A percentile compares a stretch with the other conserved stretches of the same genome.
phyloP scores from a whole-genome alignment of 2,888 invertebrate genomes.

The Cactoblastis cactorum region DNA sequence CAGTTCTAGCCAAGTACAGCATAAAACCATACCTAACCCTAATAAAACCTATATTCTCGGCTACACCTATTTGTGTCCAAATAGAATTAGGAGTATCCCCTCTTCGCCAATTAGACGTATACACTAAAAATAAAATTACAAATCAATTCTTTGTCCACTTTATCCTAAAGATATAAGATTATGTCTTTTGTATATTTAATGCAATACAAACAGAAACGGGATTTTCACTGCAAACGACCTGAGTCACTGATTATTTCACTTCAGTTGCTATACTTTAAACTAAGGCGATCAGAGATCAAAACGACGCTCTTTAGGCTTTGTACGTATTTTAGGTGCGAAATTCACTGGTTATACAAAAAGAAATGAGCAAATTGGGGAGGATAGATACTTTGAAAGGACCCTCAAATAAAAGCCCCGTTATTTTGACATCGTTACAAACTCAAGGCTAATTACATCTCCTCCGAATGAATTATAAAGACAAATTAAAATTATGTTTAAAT shows the following conservation, averaged over 20 bases:
- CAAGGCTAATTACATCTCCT: slow-evolving; percentile 9
- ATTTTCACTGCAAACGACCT: slow-evolving; percentile 37
- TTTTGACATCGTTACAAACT: slow-evolving; percentile 10
- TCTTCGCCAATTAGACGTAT: no score
- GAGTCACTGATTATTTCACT: slow-evolving; percentile 45
- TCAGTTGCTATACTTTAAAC: slow-evolving; percentile 42
- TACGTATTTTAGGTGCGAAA: slow-evolving; percentile 24
- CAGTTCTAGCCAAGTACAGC: no score
- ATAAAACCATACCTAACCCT: no score
- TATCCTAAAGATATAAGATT: no score
- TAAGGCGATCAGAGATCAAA: slow-evolving; percentile 33
- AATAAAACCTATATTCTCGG: no score
- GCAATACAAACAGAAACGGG: slow-evolving; percentile 29
- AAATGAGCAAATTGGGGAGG: slow-evolving; percentile 7
- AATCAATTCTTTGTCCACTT: no score
- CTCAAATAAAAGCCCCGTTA: slow-evolving; percentile 6
- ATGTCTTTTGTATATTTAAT: no score
- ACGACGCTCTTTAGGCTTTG: slow-evolving; percentile 34
- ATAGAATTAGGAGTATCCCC: no score
- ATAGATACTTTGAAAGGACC: slow-evolving; percentile 12
- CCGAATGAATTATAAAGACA: not conserved
- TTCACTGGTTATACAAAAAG: slow-evolving; percentile 13
- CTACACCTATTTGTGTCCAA: no score
- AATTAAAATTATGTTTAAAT: not conserved
- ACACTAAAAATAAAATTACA: no score